Base-by-base conservation (phyloP, 2,113 vertebrate species). In the Mesoclemmys tuberculata region DNA sequence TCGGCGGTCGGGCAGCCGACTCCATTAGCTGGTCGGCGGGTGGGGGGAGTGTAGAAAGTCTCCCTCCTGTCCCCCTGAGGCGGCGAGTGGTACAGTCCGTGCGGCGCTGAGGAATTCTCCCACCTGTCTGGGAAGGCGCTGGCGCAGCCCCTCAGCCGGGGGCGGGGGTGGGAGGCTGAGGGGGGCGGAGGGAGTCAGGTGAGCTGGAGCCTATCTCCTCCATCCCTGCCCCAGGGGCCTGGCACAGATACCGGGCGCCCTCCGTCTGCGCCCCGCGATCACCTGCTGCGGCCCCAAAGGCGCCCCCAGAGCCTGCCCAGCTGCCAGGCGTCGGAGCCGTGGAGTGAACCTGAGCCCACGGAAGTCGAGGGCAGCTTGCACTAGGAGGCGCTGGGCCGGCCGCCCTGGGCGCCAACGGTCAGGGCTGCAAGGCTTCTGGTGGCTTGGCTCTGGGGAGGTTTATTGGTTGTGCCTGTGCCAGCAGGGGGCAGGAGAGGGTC, bases 111-210 rank as follows among this genome's bases (percentile, higher is more conserved):
- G 27, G 4, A 0, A 18, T 0, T 3, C 75, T 94, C 93, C 92
- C 87, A 87, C 93, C 84, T 1, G 2, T 0, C 1, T 3, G 4
- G 1, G n/a, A 0, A 13, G 5, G 54, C 16, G 49, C 2, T 16
- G 1, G 3, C 0, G 0, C 0, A 3, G 24, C 2, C 1, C 1
- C 35, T 61, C 54, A 29, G 74, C 10, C 0, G 13, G 0, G 71
- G 12, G 10, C 2, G 21, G 22, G 41, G 48, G 79, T 6, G 31
- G 51, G 26, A 2, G 44, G 2, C 79, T 44, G 38, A 75, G 10
- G 10, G 3, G 0, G 12, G 2, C 2, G 21, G 52, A 31, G 10
- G 0, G 24, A 8, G 27, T 0, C 8, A 2, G 61, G 27, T 0
- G 0, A 54, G 48, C 46, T 26, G 19, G 16, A 29, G 38, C 64